These are phyloP conservation scores for Heliconius charithonia DNA, from an alignment of 2,888 invertebrate genomes.

Conservation along the genomic window DNA sequence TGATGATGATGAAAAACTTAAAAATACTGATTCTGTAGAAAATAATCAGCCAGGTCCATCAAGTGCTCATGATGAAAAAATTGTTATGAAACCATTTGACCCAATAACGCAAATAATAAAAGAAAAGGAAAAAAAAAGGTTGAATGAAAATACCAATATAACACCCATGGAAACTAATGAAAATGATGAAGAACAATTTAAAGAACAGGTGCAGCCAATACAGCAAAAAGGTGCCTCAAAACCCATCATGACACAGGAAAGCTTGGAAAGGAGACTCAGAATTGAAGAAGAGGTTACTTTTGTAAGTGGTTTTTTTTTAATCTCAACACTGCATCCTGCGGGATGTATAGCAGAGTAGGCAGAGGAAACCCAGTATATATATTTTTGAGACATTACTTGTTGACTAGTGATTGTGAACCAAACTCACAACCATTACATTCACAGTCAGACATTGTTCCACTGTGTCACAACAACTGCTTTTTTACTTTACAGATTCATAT, in stretches of 20 bases:
- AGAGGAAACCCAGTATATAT: no score
- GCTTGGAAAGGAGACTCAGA: constrained; percentile 69
- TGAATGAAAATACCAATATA: background rate
- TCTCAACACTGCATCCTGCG: background rate
- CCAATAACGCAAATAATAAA: constrained; percentile 56
- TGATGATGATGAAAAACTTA: constrained; percentile 7
- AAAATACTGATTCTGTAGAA: constrained; percentile 37
- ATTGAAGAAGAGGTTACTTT: constrained; percentile 79
- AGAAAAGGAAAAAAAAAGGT: constrained; percentile 35
- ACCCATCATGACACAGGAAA: constrained; percentile 53
- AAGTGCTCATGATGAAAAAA: constrained; percentile 41
- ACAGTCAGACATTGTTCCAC: no score
- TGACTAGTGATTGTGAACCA: no score
- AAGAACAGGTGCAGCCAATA: constrained; percentile 25
- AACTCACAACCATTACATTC: no score
- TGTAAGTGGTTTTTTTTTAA: constrained; percentile 61
- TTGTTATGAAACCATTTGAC: constrained; percentile 52
- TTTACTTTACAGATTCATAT: no score
- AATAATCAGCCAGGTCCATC: constrained; percentile 45
- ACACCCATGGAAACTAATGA: constrained; percentile 23
- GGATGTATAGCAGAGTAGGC: no score
- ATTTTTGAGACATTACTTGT: no score
- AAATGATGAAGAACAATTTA: constrained; percentile 36
- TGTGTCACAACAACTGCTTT: no score
- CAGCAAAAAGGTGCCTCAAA: constrained; percentile 35